Percentiles rank a stretch among this genome's conserved stretches.
These are phyloP conservation scores for Cephus cinctus DNA, from an alignment of 1,140 invertebrate species.

Conservation along the genomic window DNA sequence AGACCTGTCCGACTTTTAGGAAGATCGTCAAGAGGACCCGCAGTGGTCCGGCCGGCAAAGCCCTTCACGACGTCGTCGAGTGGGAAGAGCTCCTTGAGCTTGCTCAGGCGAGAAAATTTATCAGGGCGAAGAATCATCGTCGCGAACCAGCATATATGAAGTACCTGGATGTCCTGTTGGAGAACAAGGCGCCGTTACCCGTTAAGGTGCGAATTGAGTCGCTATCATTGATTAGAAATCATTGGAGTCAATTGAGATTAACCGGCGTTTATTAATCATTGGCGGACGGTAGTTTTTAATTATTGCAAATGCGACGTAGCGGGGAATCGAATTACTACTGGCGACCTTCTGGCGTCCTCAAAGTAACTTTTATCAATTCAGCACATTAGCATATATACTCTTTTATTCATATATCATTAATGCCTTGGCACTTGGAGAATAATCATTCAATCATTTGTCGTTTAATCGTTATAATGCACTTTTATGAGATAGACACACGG, in stretches of 20 bases:
- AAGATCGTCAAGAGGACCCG: conserved; percentile 17
- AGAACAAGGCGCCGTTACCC: conserved; percentile 32
- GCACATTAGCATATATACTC: too few species aligned
- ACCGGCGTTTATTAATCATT: too few species aligned
- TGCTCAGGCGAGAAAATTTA: conserved; percentile 54
- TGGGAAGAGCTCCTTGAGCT: conserved; percentile 60
- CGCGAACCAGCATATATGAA: conserved; percentile 50
- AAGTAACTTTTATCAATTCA: too few species aligned
- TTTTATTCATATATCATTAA: too few species aligned
- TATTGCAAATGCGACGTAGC: too few species aligned
- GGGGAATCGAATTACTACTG: too few species aligned
- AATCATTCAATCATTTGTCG: background rate
- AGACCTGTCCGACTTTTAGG: conserved; percentile 15
- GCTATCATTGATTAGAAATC: too few species aligned
- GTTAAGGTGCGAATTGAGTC: conserved; percentile 29
- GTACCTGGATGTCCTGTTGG: conserved; percentile 40
- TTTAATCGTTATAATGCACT: background rate
- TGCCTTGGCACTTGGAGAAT: too few species aligned
- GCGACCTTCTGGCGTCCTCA: too few species aligned
- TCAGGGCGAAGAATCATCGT: conserved; percentile 13
- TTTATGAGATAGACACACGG: too few species aligned
- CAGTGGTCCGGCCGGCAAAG: conserved; percentile 21
- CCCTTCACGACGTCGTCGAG: conserved; percentile 40
- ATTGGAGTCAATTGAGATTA: too few species aligned
- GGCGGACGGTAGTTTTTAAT: too few species aligned